phyloP scores from a whole-genome alignment of 2,797 vertebrate genomes.

The Crenichthys baileyi region DNA sequence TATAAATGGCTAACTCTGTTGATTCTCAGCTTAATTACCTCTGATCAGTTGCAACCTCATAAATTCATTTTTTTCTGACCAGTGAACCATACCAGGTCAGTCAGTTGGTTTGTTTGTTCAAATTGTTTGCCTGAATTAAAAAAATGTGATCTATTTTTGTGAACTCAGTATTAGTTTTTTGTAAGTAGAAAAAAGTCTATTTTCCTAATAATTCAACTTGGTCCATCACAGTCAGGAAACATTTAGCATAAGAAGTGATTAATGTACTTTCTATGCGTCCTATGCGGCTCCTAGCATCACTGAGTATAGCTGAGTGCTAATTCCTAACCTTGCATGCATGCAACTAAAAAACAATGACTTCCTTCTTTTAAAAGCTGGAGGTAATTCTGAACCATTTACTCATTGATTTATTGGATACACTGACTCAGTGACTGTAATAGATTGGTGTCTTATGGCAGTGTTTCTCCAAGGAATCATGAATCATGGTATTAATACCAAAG shows the following conservation, averaged over 20 bases:
- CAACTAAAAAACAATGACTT: neutral
- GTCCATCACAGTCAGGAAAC: neutral
- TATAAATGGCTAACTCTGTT: neutral
- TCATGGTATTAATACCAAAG: neutral
- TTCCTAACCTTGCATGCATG: neutral
- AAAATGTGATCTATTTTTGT: too few relatives aligned
- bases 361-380: neutral
- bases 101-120: too few relatives aligned
- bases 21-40: too few relatives aligned
- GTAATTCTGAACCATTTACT: slow-evolving; percentile 2
- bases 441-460: neutral
- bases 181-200: too few relatives aligned
- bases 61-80: too few relatives aligned
- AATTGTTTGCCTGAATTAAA: too few relatives aligned
- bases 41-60: too few relatives aligned
- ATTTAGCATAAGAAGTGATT: neutral
- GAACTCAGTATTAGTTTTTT: too few relatives aligned
- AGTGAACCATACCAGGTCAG: too few relatives aligned
- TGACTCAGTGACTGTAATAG: neutral
- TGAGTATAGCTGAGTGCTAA: neutral
- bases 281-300: neutral
- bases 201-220: too few relatives aligned
- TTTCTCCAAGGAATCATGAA: neutral
- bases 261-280: neutral
- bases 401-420: neutral